These are phyloP conservation scores for Rynchops niger DNA, from an alignment of 2,113 vertebrate species.

Conservation along the genomic window DNA sequence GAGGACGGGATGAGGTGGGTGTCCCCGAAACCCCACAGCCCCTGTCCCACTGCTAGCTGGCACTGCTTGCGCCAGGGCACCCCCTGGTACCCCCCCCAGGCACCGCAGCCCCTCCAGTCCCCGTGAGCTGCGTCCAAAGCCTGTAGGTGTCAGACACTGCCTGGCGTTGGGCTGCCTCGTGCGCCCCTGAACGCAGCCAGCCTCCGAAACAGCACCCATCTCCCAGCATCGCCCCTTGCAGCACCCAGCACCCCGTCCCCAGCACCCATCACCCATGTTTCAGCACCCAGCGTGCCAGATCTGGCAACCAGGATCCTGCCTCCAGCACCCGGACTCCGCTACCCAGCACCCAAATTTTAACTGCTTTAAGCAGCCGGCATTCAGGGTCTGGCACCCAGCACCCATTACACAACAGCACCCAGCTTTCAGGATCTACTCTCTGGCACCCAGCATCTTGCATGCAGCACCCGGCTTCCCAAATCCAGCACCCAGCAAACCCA, in stretches of 20 bases:
- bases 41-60: background rate
- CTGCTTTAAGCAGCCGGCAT: background rate
- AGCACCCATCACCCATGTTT: too few relatives aligned
- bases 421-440: background rate
- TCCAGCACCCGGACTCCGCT: background rate
- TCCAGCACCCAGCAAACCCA: background rate
- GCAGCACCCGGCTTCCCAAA: background rate
- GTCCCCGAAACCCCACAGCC: background rate
- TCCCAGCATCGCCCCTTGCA: background rate
- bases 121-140: background rate
- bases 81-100: accelerated
- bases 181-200: background rate
- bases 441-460: background rate
- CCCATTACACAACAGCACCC: background rate
- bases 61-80: background rate
- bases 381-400: background rate
- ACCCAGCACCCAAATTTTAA: background rate
- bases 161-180: accelerated
- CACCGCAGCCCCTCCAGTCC: background rate
- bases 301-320: background rate
- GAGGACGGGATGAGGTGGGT: accelerated
- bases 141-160: background rate
- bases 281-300: background rate
- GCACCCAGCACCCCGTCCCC: background rate
- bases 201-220: background rate